These are phyloP conservation scores for Catalaphyllia jardinei DNA, from an alignment of 64 coral and sea anemone species.

Conservation along the genomic window DNA sequence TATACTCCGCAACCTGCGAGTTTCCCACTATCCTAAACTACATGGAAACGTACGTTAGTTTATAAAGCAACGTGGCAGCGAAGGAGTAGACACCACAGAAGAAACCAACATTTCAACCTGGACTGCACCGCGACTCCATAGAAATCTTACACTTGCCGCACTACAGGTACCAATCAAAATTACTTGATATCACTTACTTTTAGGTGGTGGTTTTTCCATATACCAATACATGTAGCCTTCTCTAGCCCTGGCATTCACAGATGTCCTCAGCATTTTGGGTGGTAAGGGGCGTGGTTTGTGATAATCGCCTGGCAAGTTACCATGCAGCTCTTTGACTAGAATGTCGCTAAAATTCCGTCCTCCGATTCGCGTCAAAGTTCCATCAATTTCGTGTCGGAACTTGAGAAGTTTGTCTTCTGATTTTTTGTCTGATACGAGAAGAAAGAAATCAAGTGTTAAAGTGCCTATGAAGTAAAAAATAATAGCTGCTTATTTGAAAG, in stretches of 20 bases:
- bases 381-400: constrained; percentile 89
- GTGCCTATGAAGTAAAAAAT: too few species aligned
- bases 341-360: constrained; percentile 78
- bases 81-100: too few species aligned
- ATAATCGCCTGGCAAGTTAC: constrained; percentile 86
- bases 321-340: constrained; percentile 71
- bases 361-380: constrained; percentile 74
- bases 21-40: too few species aligned
- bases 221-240: constrained; percentile 89
- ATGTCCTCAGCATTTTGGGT: constrained; percentile 76
- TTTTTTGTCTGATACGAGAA: constrained; percentile 40
- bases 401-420: constrained; percentile 59
- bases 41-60: too few species aligned
- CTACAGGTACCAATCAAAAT: too few species aligned
- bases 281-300: constrained; percentile 82
- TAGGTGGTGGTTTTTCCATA: constrained; percentile 74
- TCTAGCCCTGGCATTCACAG: constrained; percentile 80
- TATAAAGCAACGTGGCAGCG: too few species aligned
- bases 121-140: too few species aligned
- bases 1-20: too few species aligned
- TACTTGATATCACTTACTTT: constrained; percentile 43
- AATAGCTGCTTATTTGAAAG: too few species aligned
- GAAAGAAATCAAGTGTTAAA: neutral
- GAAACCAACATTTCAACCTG: too few species aligned
- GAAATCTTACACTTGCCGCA: too few species aligned